Conservation (phyloP, 1,140 invertebrate genomes). For the Bombus difficillimus region DNA sequence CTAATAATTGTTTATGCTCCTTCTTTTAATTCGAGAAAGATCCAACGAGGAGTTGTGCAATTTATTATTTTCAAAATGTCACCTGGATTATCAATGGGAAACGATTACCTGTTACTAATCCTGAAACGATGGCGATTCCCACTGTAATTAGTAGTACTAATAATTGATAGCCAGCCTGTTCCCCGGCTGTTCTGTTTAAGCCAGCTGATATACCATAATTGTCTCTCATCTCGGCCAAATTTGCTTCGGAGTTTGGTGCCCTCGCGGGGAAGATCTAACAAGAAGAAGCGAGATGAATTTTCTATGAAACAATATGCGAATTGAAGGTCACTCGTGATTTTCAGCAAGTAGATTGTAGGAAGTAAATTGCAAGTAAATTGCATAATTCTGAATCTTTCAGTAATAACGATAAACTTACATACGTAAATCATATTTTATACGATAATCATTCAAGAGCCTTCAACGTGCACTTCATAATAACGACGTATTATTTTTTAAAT, state of each 20-base stretch:
- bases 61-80: background rate
- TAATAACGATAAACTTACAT: background rate
- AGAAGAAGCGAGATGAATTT: background rate
- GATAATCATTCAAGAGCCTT: background rate
- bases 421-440: background rate
- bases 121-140: conserved; percentile 88
- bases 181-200: conserved; percentile 84
- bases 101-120: conserved; percentile 89
- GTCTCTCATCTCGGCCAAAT: conserved; percentile 72
- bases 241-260: conserved; percentile 70
- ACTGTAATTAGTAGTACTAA: conserved; percentile 89
- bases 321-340: background rate
- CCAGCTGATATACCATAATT: conserved; percentile 80
- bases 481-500: too few species aligned
- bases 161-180: conserved; percentile 92
- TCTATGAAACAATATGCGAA: background rate
- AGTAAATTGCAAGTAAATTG: background rate
- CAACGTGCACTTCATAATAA: too few species aligned
- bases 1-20: background rate
- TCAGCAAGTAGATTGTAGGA: background rate
- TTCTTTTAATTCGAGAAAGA: background rate
- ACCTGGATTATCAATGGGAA: background rate
- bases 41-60: background rate
- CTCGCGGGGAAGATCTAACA: conserved; percentile 77
- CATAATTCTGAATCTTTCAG: background rate